Evolutionary conservation across 2,113 vertebrate species (phyloP).

Genomic region (Coregonus clupeaformis): DNA sequence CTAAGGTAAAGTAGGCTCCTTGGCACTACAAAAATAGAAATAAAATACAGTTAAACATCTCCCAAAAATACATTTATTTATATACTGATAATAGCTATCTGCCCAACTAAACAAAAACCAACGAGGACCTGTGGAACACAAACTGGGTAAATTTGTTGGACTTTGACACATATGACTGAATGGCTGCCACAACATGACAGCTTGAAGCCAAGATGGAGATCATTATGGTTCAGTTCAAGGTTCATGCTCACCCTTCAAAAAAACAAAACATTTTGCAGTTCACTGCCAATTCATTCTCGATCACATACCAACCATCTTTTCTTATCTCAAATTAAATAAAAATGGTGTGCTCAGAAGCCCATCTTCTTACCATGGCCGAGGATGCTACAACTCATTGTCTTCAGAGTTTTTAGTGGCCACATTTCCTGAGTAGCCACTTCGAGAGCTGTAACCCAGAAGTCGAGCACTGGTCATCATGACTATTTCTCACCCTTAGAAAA

Average conservation of each 20-base stretch:
- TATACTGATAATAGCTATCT: not conserved
- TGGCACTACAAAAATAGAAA: not conserved
- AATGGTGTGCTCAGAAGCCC: slow-evolving; percentile 2
- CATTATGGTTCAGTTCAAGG: not conserved
- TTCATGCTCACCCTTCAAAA: not conserved
- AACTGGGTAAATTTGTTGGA: not conserved
- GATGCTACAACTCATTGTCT: slow-evolving; percentile 27
- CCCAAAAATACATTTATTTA: not conserved
- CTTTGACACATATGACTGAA: not conserved
- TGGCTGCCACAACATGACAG: not conserved
- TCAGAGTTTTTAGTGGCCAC: slow-evolving; percentile 16
- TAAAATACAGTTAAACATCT: not conserved
- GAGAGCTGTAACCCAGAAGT: slow-evolving; percentile 63
- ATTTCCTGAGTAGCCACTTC: not conserved
- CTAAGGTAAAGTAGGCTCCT: not conserved
- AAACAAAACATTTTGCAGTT: not conserved
- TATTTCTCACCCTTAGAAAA: too few species aligned
- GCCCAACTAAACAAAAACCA: not conserved
- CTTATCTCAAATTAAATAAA: not conserved
- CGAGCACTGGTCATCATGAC: slow-evolving; percentile 36
- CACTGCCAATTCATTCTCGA: not conserved
- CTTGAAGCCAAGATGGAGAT: not conserved
- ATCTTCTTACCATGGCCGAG: slow-evolving; percentile 55
- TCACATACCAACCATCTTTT: not conserved
- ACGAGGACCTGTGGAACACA: not conserved